Conservation (phyloP, 2,888 invertebrate species). For the Andrena camellia region DNA sequence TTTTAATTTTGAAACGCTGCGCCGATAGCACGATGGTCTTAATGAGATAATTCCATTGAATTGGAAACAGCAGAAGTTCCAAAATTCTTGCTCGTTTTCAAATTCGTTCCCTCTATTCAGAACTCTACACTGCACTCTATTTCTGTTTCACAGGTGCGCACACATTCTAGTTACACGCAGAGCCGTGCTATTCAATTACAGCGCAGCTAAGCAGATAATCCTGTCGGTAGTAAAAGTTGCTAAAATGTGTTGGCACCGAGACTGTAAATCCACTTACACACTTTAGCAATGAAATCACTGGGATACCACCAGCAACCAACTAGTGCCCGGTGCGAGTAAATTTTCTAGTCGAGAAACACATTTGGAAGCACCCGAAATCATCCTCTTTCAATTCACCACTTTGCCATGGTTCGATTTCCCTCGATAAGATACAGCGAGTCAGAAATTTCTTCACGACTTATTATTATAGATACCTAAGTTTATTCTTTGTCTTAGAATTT, state of each 20-base stretch:
- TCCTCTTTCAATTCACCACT: background rate
- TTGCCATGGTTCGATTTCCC: background rate
- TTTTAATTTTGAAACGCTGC: too few relatives aligned
- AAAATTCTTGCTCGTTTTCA: background rate
- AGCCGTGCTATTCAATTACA: conserved; percentile 8
- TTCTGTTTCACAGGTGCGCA: background rate
- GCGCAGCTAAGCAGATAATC: conserved; percentile 12
- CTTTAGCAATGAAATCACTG: background rate
- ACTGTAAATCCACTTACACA: conserved; percentile 5
- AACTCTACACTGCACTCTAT: too few relatives aligned
- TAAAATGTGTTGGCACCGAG: background rate
- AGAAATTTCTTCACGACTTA: too few relatives aligned
- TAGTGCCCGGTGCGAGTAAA: background rate
- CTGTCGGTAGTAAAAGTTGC: background rate
- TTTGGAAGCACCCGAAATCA: too few relatives aligned
- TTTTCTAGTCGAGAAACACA: background rate
- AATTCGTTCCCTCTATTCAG: background rate
- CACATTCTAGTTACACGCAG: background rate
- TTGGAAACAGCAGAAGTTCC: background rate
- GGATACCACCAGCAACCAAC: background rate
- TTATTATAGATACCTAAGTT: too few relatives aligned
- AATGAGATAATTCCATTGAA: too few relatives aligned
- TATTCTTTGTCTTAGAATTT: too few relatives aligned
- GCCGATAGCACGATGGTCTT: too few relatives aligned
- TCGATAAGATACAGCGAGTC: background rate